phyloP scores from a whole-genome alignment of 2,797 vertebrate genomes.

The Borostomias antarcticus region DNA sequence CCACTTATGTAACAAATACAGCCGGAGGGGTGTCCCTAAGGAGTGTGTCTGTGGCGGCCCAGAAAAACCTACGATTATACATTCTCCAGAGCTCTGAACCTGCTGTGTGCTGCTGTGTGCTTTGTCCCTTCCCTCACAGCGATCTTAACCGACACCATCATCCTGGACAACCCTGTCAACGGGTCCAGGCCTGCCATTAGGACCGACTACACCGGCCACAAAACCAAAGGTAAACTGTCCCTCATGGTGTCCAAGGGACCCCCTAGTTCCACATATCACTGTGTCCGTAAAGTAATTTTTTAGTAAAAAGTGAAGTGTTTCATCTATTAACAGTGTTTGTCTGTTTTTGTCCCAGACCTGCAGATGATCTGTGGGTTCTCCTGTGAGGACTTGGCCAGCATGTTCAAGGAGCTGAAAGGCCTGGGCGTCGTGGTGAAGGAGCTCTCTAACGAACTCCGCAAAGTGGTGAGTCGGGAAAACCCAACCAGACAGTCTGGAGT shows the following conservation, averaged over 20 bases:
- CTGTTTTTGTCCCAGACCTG: conserved; percentile 72
- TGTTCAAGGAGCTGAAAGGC: conserved; percentile 92
- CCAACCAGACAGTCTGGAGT: neutral
- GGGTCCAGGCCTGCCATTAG: conserved; percentile 96
- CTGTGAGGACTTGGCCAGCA: conserved; percentile 91
- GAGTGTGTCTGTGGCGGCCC: conserved; percentile 1
- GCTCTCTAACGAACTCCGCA: conserved; percentile 87
- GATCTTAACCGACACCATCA: conserved; percentile 79
- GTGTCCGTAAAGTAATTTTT: no score
- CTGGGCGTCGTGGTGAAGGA: conserved; percentile 90
- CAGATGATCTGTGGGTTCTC: conserved; percentile 95
- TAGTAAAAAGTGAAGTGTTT: neutral
- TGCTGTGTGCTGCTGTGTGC: neutral
- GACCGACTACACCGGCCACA: conserved; percentile 94
- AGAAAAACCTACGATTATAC: neutral
- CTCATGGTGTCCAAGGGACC: neutral
- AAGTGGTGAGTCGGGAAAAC: conserved; percentile 82
- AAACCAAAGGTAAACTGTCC: conserved; percentile 85
- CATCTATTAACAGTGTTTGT: no score
- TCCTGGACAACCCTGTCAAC: conserved; percentile 89
- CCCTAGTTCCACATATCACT: neutral
- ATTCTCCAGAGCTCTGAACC: conserved; percentile 1
- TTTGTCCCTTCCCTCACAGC: conserved; percentile 42
- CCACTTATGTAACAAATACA: neutral
- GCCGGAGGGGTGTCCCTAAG: no score